Evolutionary conservation across 2,797 vertebrate genomes (phyloP).

Genomic region (Pseudomugil gertrudae): DNA sequence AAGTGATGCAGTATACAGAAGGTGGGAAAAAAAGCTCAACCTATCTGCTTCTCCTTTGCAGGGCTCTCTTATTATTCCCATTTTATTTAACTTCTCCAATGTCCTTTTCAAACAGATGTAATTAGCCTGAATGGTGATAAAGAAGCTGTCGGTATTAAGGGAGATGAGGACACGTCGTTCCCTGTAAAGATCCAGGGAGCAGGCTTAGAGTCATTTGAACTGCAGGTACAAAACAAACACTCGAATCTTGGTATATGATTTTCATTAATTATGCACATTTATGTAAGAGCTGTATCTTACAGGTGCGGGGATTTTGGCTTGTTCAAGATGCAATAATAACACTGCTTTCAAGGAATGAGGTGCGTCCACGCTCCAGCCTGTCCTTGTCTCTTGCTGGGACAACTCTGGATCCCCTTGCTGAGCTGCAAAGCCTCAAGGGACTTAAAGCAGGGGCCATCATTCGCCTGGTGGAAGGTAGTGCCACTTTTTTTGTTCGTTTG

Average conservation of each 20-base stretch:
- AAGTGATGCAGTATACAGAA: background rate
- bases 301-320: constrained; percentile 83
- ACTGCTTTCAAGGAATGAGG: constrained; percentile 77
- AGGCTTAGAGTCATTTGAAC: constrained; percentile 83
- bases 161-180: constrained; percentile 73
- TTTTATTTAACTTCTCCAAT: constrained; percentile 15
- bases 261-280: background rate
- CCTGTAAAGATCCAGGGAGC: constrained; percentile 85
- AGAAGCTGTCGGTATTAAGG: constrained; percentile 37
- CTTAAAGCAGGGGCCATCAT: constrained; percentile 79
- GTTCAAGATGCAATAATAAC: constrained; percentile 81
- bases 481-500: background rate
- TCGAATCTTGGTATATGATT: background rate
- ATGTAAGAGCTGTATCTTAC: constrained; percentile 18
- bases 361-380: constrained; percentile 79
- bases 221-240: constrained; percentile 75
- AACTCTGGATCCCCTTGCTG: constrained; percentile 73
- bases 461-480: constrained; percentile 81
- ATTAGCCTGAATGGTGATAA: constrained; percentile 35
- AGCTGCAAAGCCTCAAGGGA: constrained; percentile 78
- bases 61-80: constrained; percentile 21
- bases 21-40: background rate
- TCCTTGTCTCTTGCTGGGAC: constrained; percentile 73
- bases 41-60: constrained; percentile 5
- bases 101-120: constrained; percentile 57